These are phyloP conservation scores for Hydrolagus colliei DNA, from an alignment of 2,797 vertebrate species.

Conservation along the genomic window DNA sequence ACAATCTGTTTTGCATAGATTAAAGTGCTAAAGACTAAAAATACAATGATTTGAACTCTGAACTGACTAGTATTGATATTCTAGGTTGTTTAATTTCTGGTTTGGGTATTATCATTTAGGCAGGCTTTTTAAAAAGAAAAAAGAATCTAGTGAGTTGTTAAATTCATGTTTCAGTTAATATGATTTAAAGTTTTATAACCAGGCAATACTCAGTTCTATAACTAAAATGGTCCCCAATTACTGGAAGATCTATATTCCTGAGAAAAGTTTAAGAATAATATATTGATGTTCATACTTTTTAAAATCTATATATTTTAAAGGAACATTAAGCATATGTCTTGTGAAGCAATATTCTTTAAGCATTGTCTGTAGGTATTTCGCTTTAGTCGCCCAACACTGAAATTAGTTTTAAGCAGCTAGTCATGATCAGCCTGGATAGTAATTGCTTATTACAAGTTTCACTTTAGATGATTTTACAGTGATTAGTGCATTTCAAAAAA, in stretches of 20 bases:
- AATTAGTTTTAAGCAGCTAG: constrained; percentile 11
- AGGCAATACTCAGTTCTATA: background rate
- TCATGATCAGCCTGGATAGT: background rate
- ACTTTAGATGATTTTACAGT: constrained; percentile 25
- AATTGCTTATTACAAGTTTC: constrained; percentile 8
- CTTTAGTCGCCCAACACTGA: background rate
- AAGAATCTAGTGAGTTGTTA: background rate
- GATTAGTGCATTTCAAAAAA: constrained; percentile 19
- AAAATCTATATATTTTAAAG: background rate
- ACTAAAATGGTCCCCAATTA: background rate
- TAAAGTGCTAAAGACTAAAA: background rate
- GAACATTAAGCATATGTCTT: background rate
- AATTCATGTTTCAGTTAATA: constrained; percentile 4
- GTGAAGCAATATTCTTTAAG: constrained; percentile 8
- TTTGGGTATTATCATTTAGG: background rate
- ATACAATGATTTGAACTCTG: background rate
- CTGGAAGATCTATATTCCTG: background rate
- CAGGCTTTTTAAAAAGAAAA: background rate
- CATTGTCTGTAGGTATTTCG: background rate
- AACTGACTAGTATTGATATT: background rate
- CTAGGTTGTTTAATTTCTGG: background rate
- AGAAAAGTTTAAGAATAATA: background rate
- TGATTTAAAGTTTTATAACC: background rate
- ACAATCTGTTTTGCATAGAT: constrained; percentile 5
- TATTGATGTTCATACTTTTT: background rate